Percentiles rank a stretch among this genome's conserved stretches.
phyloP scores from a whole-genome alignment of 2,113 vertebrate species.

The Pyxicephalus adspersus region DNA sequence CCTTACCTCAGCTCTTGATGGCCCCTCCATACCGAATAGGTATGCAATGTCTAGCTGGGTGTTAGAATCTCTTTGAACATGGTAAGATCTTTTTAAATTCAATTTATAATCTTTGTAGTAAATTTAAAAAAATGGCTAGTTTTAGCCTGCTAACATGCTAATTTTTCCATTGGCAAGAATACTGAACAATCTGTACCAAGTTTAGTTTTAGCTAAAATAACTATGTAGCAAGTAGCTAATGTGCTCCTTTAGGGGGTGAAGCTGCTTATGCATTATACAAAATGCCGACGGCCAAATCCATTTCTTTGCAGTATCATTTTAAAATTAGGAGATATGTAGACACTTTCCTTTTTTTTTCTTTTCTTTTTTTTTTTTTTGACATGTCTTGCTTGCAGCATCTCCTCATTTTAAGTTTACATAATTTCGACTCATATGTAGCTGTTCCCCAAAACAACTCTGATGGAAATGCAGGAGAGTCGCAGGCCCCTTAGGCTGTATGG shows the following conservation, averaged over 20 bases:
- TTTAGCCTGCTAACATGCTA: too few relatives aligned
- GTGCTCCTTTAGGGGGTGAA: neutral
- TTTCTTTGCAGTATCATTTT: slow-evolving; percentile 19
- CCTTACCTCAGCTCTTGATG: too few relatives aligned
- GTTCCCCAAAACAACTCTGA: slow-evolving; percentile 23
- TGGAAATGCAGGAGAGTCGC: slow-evolving; percentile 16
- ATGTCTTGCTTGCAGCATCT: slow-evolving; percentile 37
- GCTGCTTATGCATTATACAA: slow-evolving; percentile 32
- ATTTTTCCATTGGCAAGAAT: too few relatives aligned
- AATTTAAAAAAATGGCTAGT: too few relatives aligned
- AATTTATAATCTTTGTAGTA: too few relatives aligned
- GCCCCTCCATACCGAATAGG: too few relatives aligned
- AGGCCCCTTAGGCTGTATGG: slow-evolving; percentile 24
- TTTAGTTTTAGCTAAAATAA: neutral
- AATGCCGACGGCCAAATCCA: slow-evolving; percentile 19
- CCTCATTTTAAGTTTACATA: slow-evolving; percentile 14
- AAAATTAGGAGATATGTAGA: slow-evolving; percentile 4
- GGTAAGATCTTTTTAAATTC: too few relatives aligned
- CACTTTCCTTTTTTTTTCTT: too few relatives aligned
- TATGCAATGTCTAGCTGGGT: too few relatives aligned
- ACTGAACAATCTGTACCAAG: too few relatives aligned
- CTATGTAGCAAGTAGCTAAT: neutral
- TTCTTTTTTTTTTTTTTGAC: slow-evolving; percentile 21
- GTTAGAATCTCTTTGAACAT: too few relatives aligned
- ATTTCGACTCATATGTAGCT: slow-evolving; percentile 11